A percentile compares a stretch with the other conserved stretches of the same genome.
Evolutionary conservation across 2,797 vertebrate species (phyloP).

Genomic region (Hippocampus kuda): DNA sequence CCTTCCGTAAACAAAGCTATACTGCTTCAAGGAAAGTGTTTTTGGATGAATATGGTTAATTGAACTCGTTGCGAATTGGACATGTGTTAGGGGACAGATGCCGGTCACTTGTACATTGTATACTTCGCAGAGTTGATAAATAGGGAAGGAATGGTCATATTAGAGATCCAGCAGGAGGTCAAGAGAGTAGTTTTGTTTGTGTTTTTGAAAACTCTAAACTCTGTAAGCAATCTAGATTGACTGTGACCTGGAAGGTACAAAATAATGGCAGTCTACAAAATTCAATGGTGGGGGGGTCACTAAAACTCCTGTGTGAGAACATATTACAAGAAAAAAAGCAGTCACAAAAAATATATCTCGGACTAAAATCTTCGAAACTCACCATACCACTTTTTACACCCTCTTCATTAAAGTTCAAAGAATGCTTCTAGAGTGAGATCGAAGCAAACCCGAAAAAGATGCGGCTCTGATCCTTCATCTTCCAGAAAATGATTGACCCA

Average conservation of each 20-base stretch:
- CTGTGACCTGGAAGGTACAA: not conserved
- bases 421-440: too few species aligned
- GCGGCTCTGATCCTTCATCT: not conserved
- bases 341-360: too few species aligned
- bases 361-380: too few species aligned
- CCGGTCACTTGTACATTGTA: constrained; percentile 18
- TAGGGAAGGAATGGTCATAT: constrained; percentile 26
- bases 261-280: not conserved
- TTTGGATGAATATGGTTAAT: constrained; percentile 6
- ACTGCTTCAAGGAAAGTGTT: not conserved
- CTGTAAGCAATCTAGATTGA: constrained; percentile 28
- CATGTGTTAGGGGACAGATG: constrained; percentile 4
- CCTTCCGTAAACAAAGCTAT: not conserved
- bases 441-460: not conserved
- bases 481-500: not conserved
- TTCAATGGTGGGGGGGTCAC: too few species aligned
- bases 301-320: not conserved
- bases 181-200: constrained; percentile 23
- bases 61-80: constrained; percentile 2
- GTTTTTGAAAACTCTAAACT: constrained; percentile 31
- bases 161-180: constrained; percentile 37
- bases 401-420: too few species aligned
- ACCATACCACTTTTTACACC: too few species aligned
- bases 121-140: constrained; percentile 46
- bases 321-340: too few species aligned